Conservation (phyloP, 1,140 invertebrate genomes). For the Homalodisca vitripennis region DNA sequence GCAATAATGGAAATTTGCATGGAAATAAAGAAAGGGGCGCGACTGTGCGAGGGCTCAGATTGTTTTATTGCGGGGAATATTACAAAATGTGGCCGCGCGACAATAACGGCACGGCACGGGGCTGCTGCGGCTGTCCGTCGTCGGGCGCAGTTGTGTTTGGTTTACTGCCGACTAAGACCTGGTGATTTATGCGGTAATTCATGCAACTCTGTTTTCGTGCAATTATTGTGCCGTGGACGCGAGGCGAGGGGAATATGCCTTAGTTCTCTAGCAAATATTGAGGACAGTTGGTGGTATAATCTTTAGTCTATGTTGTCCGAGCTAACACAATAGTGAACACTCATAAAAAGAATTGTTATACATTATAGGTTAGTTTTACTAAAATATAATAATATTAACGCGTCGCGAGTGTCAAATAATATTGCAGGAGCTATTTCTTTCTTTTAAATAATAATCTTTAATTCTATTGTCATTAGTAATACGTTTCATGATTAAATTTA, state of each 20-base stretch:
- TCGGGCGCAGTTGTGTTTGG: not conserved
- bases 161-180: slow-evolving; percentile 14
- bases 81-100: not conserved
- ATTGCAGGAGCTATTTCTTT: too few species aligned
- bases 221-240: slow-evolving; percentile 15
- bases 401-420: too few species aligned
- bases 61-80: slow-evolving; percentile 15
- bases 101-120: not conserved
- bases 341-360: too few species aligned
- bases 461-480: too few species aligned
- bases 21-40: slow-evolving; percentile 14
- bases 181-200: slow-evolving; percentile 14
- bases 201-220: slow-evolving; percentile 20
- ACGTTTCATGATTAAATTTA: too few species aligned
- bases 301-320: too few species aligned
- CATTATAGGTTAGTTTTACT: too few species aligned
- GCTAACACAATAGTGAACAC: too few species aligned
- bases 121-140: not conserved
- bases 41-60: not conserved
- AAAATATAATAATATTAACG: too few species aligned
- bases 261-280: too few species aligned
- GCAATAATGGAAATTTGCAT: slow-evolving; percentile 25
- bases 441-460: too few species aligned
- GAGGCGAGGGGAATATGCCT: not conserved
- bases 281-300: too few species aligned